A percentile compares a stretch with the other conserved stretches of the same genome.
phyloP scores from a whole-genome alignment of 2,113 vertebrate genomes.

The Gavia stellata region DNA sequence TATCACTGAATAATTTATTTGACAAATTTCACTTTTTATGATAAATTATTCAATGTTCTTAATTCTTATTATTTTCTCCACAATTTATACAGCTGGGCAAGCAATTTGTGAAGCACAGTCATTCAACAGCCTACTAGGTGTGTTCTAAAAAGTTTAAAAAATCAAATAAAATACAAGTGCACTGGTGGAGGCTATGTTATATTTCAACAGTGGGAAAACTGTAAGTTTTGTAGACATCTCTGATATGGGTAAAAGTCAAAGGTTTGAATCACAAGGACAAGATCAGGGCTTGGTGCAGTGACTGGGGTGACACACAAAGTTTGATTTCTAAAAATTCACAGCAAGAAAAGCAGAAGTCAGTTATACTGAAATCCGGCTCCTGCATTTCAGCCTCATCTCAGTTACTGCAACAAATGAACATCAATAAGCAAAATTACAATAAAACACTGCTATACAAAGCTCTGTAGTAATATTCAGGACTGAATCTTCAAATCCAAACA shows the following conservation, averaged over 20 bases:
- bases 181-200: neutral
- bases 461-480: neutral
- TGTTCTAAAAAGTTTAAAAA: neutral
- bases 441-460: neutral
- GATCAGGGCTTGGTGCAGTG: neutral
- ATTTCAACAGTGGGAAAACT: neutral
- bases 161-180: neutral
- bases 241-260: neutral
- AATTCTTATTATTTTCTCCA: conserved; percentile 50
- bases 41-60: conserved; percentile 46
- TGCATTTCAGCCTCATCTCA: neutral
- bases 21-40: conserved; percentile 43
- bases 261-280: neutral
- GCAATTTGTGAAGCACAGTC: neutral
- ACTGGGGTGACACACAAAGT: neutral
- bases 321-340: neutral
- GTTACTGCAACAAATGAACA: neutral
- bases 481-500: neutral
- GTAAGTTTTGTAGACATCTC: neutral
- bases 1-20: conserved; percentile 61
- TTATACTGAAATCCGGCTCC: neutral
- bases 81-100: conserved; percentile 4
- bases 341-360: neutral
- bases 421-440: neutral
- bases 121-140: neutral